phyloP scores from a whole-genome alignment of 2,888 invertebrate genomes.

The Sphaerophoria rueppellii region DNA sequence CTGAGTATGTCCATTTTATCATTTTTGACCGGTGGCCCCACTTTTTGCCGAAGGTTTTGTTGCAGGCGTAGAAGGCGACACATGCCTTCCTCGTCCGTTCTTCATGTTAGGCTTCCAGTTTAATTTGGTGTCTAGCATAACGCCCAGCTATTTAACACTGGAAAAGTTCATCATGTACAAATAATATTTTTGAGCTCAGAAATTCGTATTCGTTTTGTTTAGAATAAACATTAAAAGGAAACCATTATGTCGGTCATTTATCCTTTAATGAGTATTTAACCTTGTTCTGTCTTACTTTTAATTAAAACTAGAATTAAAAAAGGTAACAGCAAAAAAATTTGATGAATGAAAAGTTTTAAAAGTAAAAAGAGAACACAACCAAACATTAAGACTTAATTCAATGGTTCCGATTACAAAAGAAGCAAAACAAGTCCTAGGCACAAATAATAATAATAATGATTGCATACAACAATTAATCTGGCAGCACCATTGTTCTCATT shows the following conservation, averaged over 20 bases:
- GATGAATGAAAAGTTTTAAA: not conserved
- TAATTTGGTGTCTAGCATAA: too few species aligned
- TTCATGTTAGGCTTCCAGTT: too few species aligned
- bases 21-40: too few species aligned
- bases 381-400: constrained; percentile 38
- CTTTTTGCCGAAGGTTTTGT: too few species aligned
- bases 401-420: constrained; percentile 38
- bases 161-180: too few species aligned
- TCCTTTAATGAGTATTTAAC: constrained; percentile 45
- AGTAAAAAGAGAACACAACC: not conserved
- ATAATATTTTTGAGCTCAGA: too few species aligned
- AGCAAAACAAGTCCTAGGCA: not conserved
- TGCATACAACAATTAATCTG: constrained; percentile 64
- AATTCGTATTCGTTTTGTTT: constrained; percentile 31
- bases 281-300: constrained; percentile 4
- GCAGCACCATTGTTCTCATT: constrained; percentile 43
- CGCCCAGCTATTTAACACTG: too few species aligned
- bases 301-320: not conserved
- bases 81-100: too few species aligned
- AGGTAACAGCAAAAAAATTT: constrained; percentile 6
- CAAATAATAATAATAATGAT: constrained; percentile 33
- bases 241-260: constrained; percentile 55
- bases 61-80: too few species aligned
- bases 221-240: constrained; percentile 34
- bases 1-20: too few species aligned